Percentiles rank a stretch among this genome's conserved stretches.
Conservation (phyloP, 2,113 vertebrate genomes). For the Centropus unirufus region DNA sequence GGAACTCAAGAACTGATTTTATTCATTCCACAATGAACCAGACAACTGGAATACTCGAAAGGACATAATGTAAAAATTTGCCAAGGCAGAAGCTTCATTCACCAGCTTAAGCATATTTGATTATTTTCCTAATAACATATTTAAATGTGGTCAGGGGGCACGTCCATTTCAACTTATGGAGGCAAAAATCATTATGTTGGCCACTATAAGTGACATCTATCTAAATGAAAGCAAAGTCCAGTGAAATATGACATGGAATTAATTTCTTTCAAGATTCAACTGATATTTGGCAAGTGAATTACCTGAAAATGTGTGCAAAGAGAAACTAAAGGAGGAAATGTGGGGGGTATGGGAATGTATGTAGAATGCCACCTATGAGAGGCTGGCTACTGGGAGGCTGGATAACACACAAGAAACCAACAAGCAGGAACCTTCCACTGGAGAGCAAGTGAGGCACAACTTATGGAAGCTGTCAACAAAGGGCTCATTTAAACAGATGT, state of each 20-base stretch:
- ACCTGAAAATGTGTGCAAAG: too few species aligned
- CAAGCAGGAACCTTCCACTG: not conserved
- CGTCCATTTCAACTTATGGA: not conserved
- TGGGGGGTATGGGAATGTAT: too few species aligned
- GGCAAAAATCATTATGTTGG: fast-evolving
- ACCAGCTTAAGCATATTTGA: not conserved
- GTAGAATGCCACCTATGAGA: not conserved
- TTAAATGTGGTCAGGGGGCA: not conserved
- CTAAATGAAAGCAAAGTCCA: too few species aligned
- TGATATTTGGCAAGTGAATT: too few species aligned
- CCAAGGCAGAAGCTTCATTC: not conserved
- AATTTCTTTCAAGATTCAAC: too few species aligned
- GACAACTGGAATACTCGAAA: not conserved
- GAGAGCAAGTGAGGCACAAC: not conserved
- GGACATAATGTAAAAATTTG: not conserved
- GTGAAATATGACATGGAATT: too few species aligned
- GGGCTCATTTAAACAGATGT: not conserved
- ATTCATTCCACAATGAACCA: not conserved
- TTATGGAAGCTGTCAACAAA: not conserved
- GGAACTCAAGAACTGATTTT: not conserved
- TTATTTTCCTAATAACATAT: not conserved
- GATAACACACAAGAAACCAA: not conserved
- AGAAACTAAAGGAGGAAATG: too few species aligned
- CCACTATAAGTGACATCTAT: too few species aligned
- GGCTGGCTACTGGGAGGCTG: too few species aligned